These are phyloP conservation scores for Brachionus calyciflorus DNA, from an alignment of 1,140 invertebrate genomes.

Conservation along the genomic window DNA sequence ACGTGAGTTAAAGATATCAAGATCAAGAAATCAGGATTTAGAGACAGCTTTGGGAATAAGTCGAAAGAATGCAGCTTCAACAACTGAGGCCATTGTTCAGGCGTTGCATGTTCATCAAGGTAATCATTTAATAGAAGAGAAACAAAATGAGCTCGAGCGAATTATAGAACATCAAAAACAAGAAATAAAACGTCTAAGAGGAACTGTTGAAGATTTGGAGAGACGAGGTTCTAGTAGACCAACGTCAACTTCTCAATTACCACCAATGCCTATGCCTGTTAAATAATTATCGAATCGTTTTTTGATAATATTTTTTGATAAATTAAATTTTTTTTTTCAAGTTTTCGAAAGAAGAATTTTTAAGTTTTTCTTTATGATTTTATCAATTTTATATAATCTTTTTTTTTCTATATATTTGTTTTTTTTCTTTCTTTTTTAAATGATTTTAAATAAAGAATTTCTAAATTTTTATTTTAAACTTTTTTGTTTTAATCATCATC, in stretches of 20 bases:
- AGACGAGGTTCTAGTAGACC: constrained; percentile 17
- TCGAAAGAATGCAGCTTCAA: constrained; percentile 48
- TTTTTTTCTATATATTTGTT: too few relatives aligned
- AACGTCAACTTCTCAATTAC: constrained; percentile 30
- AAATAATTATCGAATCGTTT: background rate
- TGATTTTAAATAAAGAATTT: too few relatives aligned
- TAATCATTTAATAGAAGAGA: constrained; percentile 45
- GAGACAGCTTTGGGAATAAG: constrained; percentile 69
- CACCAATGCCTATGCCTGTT: constrained; percentile 44
- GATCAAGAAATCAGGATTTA: constrained; percentile 68
- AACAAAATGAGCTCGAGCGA: constrained; percentile 24
- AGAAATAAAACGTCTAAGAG: constrained; percentile 56
- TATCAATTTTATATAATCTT: too few relatives aligned
- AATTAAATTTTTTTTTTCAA: background rate
- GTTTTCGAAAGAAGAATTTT: too few relatives aligned
- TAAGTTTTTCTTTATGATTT: too few relatives aligned
- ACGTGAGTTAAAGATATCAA: constrained; percentile 67
- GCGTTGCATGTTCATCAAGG: constrained; percentile 39
- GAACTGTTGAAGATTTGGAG: constrained; percentile 30
- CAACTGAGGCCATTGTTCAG: constrained; percentile 45
- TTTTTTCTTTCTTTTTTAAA: too few relatives aligned
- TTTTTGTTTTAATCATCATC: too few relatives aligned
- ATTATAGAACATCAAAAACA: constrained; percentile 57
- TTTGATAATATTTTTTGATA: background rate
- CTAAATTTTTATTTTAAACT: too few relatives aligned